Conservation (phyloP, 2,888 invertebrate genomes). For the Tortricodes alternella region DNA sequence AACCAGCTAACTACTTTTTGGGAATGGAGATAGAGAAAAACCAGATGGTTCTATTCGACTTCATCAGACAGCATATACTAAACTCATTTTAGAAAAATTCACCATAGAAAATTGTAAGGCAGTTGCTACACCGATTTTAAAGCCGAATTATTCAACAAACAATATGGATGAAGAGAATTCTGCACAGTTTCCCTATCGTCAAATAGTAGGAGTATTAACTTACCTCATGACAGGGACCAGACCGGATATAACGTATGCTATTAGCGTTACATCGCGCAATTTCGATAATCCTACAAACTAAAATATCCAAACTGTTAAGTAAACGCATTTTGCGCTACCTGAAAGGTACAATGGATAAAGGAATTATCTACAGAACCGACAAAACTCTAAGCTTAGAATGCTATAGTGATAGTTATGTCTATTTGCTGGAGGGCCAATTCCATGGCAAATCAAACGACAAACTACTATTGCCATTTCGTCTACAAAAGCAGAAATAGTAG, state of each 20-base stretch:
- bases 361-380: too few relatives aligned
- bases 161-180: neutral
- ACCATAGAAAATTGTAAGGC: neutral
- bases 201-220: neutral
- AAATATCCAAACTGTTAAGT: too few relatives aligned
- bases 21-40: neutral
- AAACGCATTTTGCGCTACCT: too few relatives aligned
- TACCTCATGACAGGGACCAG: neutral
- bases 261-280: too few relatives aligned
- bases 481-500: conserved; percentile 28
- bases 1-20: neutral
- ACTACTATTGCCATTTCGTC: conserved; percentile 14
- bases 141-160: neutral
- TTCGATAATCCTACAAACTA: too few relatives aligned
- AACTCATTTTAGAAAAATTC: neutral
- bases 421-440: conserved; percentile 11
- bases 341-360: too few relatives aligned
- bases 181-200: neutral
- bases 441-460: conserved; percentile 23
- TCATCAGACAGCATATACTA: neutral
- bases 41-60: neutral
- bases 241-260: too few relatives aligned
- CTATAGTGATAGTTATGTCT: too few relatives aligned
- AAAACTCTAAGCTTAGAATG: too few relatives aligned
- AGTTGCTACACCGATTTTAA: neutral